Evolutionary conservation across 37 sponge, comb jelly and placozoan genomes (phyloP).

Genomic region (Chondrosia reniformis): DNA sequence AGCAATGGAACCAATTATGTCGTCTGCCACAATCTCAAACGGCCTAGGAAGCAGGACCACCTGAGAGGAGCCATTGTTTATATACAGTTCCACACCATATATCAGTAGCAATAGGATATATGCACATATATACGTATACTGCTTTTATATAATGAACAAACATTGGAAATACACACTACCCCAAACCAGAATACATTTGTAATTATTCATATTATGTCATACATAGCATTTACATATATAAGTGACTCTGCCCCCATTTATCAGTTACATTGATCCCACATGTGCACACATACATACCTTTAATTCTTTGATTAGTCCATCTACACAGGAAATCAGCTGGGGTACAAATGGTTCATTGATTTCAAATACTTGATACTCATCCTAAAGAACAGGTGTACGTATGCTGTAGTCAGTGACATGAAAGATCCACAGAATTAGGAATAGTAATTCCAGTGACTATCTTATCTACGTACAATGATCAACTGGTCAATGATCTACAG

Average conservation of each 20-base stretch:
- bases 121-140: too few relatives aligned
- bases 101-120: too few relatives aligned
- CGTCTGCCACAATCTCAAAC: conserved; percentile 17
- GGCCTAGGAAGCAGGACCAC: neutral
- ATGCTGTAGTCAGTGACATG: neutral
- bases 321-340: conserved; percentile 44
- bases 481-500: too few relatives aligned
- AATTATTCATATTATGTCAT: too few relatives aligned
- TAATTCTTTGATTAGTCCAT: conserved; percentile 33
- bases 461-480: too few relatives aligned
- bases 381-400: conserved; percentile 26
- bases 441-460: neutral
- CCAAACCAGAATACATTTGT: too few relatives aligned
- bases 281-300: conserved; percentile 39
- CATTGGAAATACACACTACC: too few relatives aligned
- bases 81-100: neutral
- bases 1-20: conserved; percentile 21
- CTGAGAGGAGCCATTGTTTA: neutral
- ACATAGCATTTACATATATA: neutral
- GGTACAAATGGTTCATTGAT: conserved; percentile 82
- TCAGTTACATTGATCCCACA: neutral
- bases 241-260: neutral
- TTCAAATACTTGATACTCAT: conserved; percentile 55
- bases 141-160: too few relatives aligned
- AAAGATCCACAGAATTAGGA: neutral